Conservation (phyloP, 2,888 invertebrate genomes). For the Tinea trinotella region DNA sequence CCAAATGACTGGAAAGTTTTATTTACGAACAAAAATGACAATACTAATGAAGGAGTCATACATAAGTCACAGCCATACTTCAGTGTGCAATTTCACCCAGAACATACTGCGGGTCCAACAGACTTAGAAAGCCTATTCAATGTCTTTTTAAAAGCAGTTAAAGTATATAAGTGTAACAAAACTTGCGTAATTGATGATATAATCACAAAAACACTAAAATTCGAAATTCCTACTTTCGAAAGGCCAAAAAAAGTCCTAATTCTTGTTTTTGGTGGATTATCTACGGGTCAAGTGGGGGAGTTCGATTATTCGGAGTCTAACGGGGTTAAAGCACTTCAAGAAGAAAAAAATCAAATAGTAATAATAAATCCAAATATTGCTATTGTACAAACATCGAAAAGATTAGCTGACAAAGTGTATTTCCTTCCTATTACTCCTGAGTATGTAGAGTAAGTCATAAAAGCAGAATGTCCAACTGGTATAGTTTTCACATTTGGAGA, state of each 20-base stretch:
- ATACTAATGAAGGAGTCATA: slow-evolving; percentile 96
- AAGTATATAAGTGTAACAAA: slow-evolving; percentile 49
- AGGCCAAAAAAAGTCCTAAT: slow-evolving; percentile 83
- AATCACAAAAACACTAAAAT: slow-evolving; percentile 67
- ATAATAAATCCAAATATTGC: slow-evolving; percentile 99
- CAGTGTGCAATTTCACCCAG: slow-evolving; percentile 99
- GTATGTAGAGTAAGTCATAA: slow-evolving; percentile 98
- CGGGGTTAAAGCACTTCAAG: slow-evolving; percentile 96
- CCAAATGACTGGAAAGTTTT: slow-evolving; percentile 88
- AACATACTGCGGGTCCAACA: slow-evolving; percentile 96
- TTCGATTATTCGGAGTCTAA: slow-evolving; percentile 99
- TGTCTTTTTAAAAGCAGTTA: slow-evolving; percentile 85
- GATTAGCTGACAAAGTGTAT: slow-evolving; percentile 98
- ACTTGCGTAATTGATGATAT: slow-evolving; percentile 53
- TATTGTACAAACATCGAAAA: slow-evolving; percentile 99
- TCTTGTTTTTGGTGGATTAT: slow-evolving; percentile 93
- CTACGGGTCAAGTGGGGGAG: slow-evolving; percentile 99
- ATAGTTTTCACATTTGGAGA: slow-evolving; percentile 98
- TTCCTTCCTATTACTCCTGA: slow-evolving; percentile 95
- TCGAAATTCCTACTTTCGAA: slow-evolving; percentile 47
- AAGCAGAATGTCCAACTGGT: slow-evolving; percentile 95
- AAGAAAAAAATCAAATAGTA: slow-evolving; percentile 95
- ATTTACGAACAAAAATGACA: slow-evolving; percentile 97
- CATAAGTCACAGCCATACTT: slow-evolving; percentile 89
- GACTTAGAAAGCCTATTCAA: slow-evolving; percentile 97